phyloP scores from a whole-genome alignment of 2,113 vertebrate species.

The Corythoichthys haematopterus region DNA sequence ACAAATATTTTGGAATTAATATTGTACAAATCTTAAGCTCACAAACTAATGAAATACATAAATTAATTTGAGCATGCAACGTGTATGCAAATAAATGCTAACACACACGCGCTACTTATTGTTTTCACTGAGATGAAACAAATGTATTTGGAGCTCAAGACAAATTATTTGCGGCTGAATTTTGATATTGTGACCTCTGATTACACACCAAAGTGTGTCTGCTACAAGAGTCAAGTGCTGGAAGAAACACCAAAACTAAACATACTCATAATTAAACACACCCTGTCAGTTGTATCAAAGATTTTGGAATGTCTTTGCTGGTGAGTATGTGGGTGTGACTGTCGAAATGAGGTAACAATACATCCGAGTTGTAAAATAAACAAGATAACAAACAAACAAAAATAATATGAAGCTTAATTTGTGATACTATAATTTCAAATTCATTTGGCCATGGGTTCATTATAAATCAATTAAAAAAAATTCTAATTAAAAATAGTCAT shows the following conservation, averaged over 20 bases:
- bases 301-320: constrained; percentile 20
- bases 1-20: constrained; percentile 11
- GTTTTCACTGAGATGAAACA: constrained; percentile 7
- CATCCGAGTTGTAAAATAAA: not conserved
- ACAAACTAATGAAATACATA: not conserved
- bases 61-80: constrained; percentile 5
- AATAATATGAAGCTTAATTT: not conserved
- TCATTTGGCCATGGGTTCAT: not conserved
- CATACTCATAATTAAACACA: constrained; percentile 9
- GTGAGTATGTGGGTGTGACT: constrained; percentile 6
- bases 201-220: constrained; percentile 13
- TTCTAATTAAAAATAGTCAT: constrained; percentile 9
- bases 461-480: not conserved
- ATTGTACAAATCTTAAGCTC: not conserved
- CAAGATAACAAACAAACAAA: not conserved
- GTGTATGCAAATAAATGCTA: constrained; percentile 9
- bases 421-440: not conserved
- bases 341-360: not conserved
- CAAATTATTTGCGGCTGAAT: constrained; percentile 12
- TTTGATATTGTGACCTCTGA: constrained; percentile 26
- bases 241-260: constrained; percentile 14
- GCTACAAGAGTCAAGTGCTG: constrained; percentile 1
- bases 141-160: not conserved
- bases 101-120: constrained; percentile 2
- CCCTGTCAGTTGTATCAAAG: constrained; percentile 30